Evolutionary conservation across 2,113 vertebrate species (phyloP), one percentile per base, ranked within the genome.

Genomic region (Sterrhoptilus dennistouni): DNA sequence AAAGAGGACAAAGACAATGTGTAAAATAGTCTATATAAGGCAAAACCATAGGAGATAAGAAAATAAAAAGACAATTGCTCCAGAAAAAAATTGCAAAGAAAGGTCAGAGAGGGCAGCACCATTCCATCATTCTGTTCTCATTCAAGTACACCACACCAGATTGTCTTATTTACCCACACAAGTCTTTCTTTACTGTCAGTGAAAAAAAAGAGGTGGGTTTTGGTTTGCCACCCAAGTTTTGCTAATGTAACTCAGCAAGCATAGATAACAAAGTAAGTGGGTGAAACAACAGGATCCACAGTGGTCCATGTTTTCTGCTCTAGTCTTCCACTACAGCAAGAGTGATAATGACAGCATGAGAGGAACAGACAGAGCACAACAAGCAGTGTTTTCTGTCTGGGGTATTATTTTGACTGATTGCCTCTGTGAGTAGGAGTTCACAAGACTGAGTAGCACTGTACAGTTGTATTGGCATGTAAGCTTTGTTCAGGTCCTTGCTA

Each of bases 381-480:
- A 40, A 0, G 0, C 1, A 28, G 18, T 9, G 10, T 23, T 80
- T 76, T 53, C 44, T 72, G 17, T 36, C 53, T 57, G 14, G 4
- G 22, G 16, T 47, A 47, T 53, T 71, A 52, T 20, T 87, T 68
- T 78, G 25, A 68, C 42, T 14, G 11, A 40, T 7, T 28, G 18
- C 50, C 12, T 54, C 70, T 47, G 22, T 22, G 40, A 49, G 4
- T 20, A 50, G 25, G 16, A 87, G 27, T 24, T 60, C 44, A 35
- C 0, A 1, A 79, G 27, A 38, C 56, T 50, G n/a, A 84, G 29
- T 8, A 87, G 66, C 57, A 25, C 53, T 35, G 44, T 49, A 76
- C 40, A 71, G 56, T 53, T 49, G 8, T 25, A 71, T 0, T 35
- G 52, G 25, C 23, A 59, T 12, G 7, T 28, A 61, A 23, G n/a